A percentile compares a stretch with the other conserved stretches of the same genome.
Evolutionary conservation across 2,888 invertebrate species (phyloP).

Genomic region (Horisme vitalbata): DNA sequence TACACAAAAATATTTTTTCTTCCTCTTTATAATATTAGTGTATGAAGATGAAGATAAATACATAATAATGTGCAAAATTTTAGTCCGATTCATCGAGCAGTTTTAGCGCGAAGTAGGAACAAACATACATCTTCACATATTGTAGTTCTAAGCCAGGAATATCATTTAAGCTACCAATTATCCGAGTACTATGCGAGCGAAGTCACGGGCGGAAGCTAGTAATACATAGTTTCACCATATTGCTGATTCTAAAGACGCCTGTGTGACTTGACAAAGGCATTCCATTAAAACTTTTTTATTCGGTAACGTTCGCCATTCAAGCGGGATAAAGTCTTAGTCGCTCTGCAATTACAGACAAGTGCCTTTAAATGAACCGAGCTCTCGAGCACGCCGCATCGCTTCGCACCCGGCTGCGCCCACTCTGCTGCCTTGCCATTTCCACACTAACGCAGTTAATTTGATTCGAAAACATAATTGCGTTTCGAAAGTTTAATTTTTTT

Average conservation of each 20-base stretch:
- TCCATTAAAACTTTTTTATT: constrained; percentile 79
- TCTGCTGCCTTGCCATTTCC: constrained; percentile 56
- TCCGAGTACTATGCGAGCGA: too few relatives aligned
- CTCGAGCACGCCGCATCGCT: constrained; percentile 80
- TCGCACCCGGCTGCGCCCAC: constrained; percentile 69
- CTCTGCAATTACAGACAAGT: constrained; percentile 81
- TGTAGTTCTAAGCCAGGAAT: too few relatives aligned
- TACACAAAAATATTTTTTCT: too few relatives aligned
- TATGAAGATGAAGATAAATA: too few relatives aligned
- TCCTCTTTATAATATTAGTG: too few relatives aligned
- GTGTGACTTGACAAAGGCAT: constrained; percentile 57
- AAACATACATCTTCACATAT: too few relatives aligned
- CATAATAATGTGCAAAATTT: too few relatives aligned
- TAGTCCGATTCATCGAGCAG: too few relatives aligned
- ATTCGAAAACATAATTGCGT: constrained; percentile 59
- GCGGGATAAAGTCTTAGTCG: constrained; percentile 73
- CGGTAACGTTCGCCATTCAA: constrained; percentile 66
- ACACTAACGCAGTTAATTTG: constrained; percentile 66
- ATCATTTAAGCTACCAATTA: too few relatives aligned
- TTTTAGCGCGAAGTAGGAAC: not conserved
- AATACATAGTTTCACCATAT: too few relatives aligned
- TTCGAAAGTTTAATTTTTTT: constrained; percentile 32
- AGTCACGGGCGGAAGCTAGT: too few relatives aligned
- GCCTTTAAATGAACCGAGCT: constrained; percentile 81
- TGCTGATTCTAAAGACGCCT: constrained; percentile 42